phyloP scores from a whole-genome alignment of 2,888 invertebrate species.

The Lissocephala sabroskyi region DNA sequence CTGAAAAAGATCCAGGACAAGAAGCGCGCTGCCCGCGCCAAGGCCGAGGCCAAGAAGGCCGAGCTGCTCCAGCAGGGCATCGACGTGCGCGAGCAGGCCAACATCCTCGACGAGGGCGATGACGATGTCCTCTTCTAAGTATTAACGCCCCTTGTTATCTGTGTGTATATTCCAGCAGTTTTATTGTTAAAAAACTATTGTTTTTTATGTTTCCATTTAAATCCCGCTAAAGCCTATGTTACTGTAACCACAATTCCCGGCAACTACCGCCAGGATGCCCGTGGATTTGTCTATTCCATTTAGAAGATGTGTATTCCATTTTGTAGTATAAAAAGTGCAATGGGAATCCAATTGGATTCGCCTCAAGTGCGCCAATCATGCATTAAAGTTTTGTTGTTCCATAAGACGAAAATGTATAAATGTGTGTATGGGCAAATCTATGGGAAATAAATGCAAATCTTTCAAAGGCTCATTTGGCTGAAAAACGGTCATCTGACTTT shows the following conservation, averaged over 20 bases:
- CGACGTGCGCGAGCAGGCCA: constrained; percentile 72
- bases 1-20: constrained; percentile 95
- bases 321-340: constrained; percentile 40
- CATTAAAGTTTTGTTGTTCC: constrained; percentile 60
- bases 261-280: constrained; percentile 23
- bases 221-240: constrained; percentile 30
- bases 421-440: constrained; percentile 16
- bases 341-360: constrained; percentile 7
- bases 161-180: constrained; percentile 47
- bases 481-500: constrained; percentile 57
- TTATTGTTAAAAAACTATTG: constrained; percentile 49
- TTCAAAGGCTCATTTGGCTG: constrained; percentile 3
- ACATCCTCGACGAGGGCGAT: constrained; percentile 88
- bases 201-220: constrained; percentile 55
- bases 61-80: constrained; percentile 72
- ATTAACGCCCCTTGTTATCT: constrained; percentile 33
- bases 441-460: constrained; percentile 18
- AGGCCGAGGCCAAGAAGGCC: constrained; percentile 76
- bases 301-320: constrained; percentile 56
- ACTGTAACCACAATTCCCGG: constrained; percentile 34
- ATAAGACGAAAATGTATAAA: constrained; percentile 18
- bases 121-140: constrained; percentile 89
- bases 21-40: constrained; percentile 85
- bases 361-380: constrained; percentile 42
- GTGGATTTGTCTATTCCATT: constrained; percentile 54